Evolutionary conservation across 2,888 invertebrate genomes (phyloP), one percentile per base, ranked within the genome.

Genomic region (Sepioteuthis lessoniana): DNA sequence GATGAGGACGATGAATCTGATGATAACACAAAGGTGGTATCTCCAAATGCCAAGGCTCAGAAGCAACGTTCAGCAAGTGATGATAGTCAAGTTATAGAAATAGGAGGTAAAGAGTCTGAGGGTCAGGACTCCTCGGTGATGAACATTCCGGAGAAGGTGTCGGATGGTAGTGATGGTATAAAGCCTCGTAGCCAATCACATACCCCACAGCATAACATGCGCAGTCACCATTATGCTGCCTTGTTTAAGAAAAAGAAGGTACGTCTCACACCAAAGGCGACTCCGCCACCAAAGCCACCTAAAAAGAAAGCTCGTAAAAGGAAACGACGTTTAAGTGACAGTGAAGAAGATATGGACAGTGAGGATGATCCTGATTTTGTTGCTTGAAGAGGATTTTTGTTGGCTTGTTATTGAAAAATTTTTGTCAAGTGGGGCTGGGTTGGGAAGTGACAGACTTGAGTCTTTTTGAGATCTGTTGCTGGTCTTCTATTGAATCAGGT

Each of bases 1-100:
- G 97, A 97, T 95, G 97, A 97, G 16, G 98, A 98, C 76, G 98
- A 98, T 94, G 98, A 98, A 94, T 98, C 98, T 94, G 97, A 97
- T 46, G 96, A 97, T 42, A 95, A 95, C 90, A 94, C 94, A 94
- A 94, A 95, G n/a, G 47, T 31, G 31, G 31, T 60, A 60, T 46
- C 16, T 91, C 91, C 92, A 46, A 42, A 47, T 13, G n/a, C 31
- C 31, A 92, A 91, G n/a, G n/a, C n/a, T n/a, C n/a, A n/a, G 76
- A 76, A 76, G n/a, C 76, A 76, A 35, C 76, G 76, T n/a, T 35
- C 76, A 35, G 76, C n/a, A n/a, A 16, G 10, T 35, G 76, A 76
- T 2, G 76, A 76, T n/a, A n/a, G 76, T 16, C 76, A 76, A 4
- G 31, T n/a, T 19, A 5, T 31, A 8, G n/a, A 42, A 47, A 47